Evolutionary conservation across 92 coral and sea anemone genomes (phyloP).

Genomic region (Epizoanthus fatuus): DNA sequence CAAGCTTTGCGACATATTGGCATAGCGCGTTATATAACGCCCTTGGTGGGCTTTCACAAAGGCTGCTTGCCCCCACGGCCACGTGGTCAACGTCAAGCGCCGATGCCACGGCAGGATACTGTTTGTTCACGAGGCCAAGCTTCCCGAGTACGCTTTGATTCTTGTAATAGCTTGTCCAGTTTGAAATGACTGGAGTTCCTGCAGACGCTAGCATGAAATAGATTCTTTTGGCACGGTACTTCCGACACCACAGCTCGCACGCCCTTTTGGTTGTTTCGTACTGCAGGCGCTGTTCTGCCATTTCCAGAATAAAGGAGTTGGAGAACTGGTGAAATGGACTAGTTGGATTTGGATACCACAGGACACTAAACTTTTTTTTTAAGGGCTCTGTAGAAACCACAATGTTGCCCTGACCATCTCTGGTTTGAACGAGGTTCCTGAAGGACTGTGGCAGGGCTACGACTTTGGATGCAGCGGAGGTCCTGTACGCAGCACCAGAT

Average conservation of each 20-base stretch:
- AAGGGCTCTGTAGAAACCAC: constrained; percentile 34
- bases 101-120: constrained; percentile 26
- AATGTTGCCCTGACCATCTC: constrained; percentile 66
- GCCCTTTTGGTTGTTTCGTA: constrained; percentile 33
- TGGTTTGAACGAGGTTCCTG: constrained; percentile 20
- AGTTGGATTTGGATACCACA: constrained; percentile 58
- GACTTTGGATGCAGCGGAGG: neutral
- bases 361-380: constrained; percentile 38
- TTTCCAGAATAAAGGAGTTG: constrained; percentile 55
- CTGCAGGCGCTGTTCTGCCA: constrained; percentile 62
- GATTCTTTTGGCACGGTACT: constrained; percentile 39
- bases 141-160: constrained; percentile 34
- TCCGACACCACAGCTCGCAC: constrained; percentile 55
- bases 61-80: neutral
- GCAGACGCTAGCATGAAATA: constrained; percentile 30
- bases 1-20: neutral
- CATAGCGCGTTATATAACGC: neutral
- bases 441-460: constrained; percentile 12
- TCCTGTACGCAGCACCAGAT: neutral
- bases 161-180: constrained; percentile 38
- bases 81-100: neutral
- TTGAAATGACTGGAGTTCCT: neutral
- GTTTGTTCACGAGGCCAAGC: constrained; percentile 1
- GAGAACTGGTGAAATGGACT: constrained; percentile 59
- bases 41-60: neutral